These are phyloP conservation scores for Lycopodina hypogea DNA, from an alignment of 37 sponge, comb jelly and placozoan genomes.

Conservation along the genomic window DNA sequence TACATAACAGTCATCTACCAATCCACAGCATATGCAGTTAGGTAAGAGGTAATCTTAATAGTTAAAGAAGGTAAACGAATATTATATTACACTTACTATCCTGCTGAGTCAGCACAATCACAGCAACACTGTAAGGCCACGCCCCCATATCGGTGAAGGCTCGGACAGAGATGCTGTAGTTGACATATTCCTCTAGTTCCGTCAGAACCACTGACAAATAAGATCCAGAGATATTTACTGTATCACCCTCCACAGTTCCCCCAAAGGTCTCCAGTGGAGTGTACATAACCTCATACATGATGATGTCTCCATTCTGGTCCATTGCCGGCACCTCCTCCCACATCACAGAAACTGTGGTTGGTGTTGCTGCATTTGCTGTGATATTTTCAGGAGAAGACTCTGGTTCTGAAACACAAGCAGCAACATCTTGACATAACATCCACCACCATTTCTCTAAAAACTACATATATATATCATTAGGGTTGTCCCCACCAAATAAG, in stretches of 20 bases:
- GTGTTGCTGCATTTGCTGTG: neutral
- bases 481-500: too few relatives aligned
- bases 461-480: too few relatives aligned
- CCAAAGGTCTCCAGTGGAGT: neutral
- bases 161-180: conserved; percentile 24
- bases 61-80: too few relatives aligned
- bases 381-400: conserved; percentile 1
- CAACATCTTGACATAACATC: too few relatives aligned
- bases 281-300: conserved; percentile 13
- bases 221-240: neutral
- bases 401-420: too few relatives aligned
- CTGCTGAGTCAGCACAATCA: neutral
- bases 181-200: conserved; percentile 7
- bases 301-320: conserved; percentile 39
- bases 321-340: conserved; percentile 21
- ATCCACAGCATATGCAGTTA: too few relatives aligned
- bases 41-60: too few relatives aligned
- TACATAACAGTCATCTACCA: too few relatives aligned
- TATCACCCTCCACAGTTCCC: neutral
- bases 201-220: neutral
- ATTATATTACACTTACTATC: conserved; percentile 22
- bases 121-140: conserved; percentile 14
- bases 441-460: too few relatives aligned
- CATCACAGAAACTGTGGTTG: conserved; percentile 4
- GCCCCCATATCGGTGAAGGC: conserved; percentile 6